Evolutionary conservation across 2,797 vertebrate species (phyloP).

Genomic region (Apodemus agrarius): DNA sequence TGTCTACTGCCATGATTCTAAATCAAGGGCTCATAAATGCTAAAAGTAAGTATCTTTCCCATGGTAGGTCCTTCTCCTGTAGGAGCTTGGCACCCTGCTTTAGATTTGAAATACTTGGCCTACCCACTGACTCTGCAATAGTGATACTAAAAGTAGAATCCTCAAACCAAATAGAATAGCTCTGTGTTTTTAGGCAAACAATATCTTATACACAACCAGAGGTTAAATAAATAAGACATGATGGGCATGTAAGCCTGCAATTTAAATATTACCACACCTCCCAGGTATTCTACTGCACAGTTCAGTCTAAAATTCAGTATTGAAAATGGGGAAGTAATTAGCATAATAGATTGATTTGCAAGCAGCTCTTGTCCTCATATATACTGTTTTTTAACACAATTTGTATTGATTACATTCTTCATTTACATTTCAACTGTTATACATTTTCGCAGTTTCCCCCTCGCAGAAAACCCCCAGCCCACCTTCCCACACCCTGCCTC

Average conservation of each 20-base stretch:
- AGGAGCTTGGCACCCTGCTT: background rate
- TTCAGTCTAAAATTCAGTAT: background rate
- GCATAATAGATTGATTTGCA: background rate
- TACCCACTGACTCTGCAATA: background rate
- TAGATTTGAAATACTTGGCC: background rate
- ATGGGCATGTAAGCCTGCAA: background rate
- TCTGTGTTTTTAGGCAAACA: background rate
- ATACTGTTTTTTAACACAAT: too few species aligned
- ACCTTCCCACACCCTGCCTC: too few species aligned
- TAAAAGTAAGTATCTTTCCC: background rate
- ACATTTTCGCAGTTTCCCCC: too few species aligned
- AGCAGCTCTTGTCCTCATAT: background rate
- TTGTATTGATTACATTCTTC: too few species aligned
- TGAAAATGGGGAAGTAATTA: background rate
- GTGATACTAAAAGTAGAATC: background rate
- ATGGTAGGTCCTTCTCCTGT: background rate
- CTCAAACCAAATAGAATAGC: background rate
- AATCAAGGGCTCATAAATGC: background rate
- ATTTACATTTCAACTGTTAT: too few species aligned
- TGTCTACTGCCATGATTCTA: background rate
- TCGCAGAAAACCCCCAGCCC: too few species aligned
- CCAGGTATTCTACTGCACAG: background rate
- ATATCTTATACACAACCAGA: background rate
- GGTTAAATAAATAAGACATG: background rate
- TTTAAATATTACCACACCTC: background rate